Evolutionary conservation across 2,888 invertebrate species (phyloP).

Genomic region (Lithophane leautieri): DNA sequence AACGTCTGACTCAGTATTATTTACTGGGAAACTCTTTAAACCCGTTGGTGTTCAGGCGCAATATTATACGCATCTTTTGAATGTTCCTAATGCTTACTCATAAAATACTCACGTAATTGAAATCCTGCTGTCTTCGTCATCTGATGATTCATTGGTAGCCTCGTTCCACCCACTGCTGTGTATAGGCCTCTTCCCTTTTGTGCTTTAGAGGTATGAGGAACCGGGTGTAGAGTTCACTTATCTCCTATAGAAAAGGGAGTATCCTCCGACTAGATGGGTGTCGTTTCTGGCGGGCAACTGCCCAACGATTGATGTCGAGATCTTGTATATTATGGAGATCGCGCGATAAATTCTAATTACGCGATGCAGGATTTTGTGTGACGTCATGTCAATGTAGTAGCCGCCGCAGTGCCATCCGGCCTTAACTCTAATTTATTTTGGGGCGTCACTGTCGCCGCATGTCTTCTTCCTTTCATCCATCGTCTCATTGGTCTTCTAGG

Average conservation of each 20-base stretch:
- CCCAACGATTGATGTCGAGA: no score
- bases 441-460: not conserved
- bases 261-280: no score
- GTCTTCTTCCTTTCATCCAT: not conserved
- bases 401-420: no score
- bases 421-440: not conserved
- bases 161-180: no score
- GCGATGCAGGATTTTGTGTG: no score
- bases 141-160: not conserved
- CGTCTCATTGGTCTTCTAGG: no score
- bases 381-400: no score
- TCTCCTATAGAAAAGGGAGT: no score
- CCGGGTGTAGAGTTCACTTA: no score
- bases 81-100: not conserved
- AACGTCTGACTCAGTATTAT: conserved; percentile 39
- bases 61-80: conserved; percentile 4
- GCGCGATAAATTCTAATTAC: no score
- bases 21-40: conserved; percentile 15
- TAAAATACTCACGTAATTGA: not conserved
- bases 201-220: not conserved
- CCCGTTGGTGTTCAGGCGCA: not conserved
- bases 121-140: not conserved
- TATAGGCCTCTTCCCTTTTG: not conserved
- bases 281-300: no score
- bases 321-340: no score